Percentiles rank a stretch among this genome's conserved stretches.
phyloP scores from a whole-genome alignment of 2,113 vertebrate species.

The Bungarus multicinctus region DNA sequence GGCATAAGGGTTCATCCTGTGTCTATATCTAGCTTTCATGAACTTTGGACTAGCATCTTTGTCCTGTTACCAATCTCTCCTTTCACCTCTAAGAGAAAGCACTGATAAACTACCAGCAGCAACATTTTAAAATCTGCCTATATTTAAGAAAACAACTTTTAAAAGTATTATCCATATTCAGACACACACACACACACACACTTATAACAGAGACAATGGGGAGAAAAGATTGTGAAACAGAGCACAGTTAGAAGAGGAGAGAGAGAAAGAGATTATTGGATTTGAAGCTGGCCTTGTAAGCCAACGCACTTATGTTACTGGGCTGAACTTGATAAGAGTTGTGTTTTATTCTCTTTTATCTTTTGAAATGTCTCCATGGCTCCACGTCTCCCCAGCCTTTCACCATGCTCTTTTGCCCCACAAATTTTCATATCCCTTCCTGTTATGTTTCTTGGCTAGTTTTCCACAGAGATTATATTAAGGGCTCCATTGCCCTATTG shows the following conservation, averaged over 20 bases:
- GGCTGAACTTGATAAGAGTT: conserved; percentile 48
- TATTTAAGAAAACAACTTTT: neutral
- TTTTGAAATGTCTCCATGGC: conserved; percentile 44
- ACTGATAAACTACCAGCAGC: neutral
- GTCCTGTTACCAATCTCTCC: neutral
- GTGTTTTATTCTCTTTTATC: conserved; percentile 47
- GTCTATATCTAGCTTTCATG: neutral
- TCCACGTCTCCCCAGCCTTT: conserved; percentile 1
- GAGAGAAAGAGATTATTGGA: conserved; percentile 31
- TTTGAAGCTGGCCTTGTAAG: conserved; percentile 57
- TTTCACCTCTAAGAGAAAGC: neutral
- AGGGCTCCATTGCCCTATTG: conserved; percentile 42
- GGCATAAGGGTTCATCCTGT: neutral
- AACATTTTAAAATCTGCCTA: neutral
- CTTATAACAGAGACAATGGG: neutral
- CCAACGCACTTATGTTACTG: conserved; percentile 37
- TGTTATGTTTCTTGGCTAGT: conserved; percentile 48
- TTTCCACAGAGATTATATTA: conserved; percentile 46
- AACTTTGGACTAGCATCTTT: neutral
- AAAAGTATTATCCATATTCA: conserved; percentile 19
- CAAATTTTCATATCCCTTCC: conserved; percentile 51
- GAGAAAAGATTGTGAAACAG: conserved; percentile 24
- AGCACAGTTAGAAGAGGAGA: conserved; percentile 35
- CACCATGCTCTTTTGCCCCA: conserved; percentile 53
- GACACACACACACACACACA: neutral